Percentiles rank a stretch among this genome's conserved stretches.
Conservation (phyloP, 2,113 vertebrate species). For the Aspiorhynchus laticeps region DNA sequence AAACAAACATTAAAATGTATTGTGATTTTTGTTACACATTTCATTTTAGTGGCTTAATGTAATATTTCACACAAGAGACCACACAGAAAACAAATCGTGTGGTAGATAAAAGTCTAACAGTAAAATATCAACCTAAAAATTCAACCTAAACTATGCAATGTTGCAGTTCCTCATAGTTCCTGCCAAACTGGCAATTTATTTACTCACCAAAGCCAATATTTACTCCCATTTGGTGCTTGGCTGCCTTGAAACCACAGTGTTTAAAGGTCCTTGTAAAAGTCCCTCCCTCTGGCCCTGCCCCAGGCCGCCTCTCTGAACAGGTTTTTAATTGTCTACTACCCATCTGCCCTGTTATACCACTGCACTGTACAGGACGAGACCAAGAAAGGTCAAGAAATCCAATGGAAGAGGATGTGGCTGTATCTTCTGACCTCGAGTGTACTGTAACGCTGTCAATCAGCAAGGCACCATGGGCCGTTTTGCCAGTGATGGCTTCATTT, state of each 20-base stretch:
- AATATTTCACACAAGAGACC: neutral
- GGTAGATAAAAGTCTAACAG: neutral
- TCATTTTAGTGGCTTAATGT: neutral
- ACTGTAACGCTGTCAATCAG: neutral
- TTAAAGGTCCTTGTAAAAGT: neutral
- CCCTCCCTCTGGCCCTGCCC: conserved; percentile 23
- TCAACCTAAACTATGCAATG: neutral
- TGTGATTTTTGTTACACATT: neutral
- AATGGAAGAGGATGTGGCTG: neutral
- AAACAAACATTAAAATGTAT: neutral
- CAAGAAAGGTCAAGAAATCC: conserved; percentile 25
- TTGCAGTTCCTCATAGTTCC: neutral
- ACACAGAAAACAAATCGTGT: neutral
- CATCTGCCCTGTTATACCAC: conserved; percentile 6
- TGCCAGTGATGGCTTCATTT: neutral
- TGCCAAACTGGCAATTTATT: conserved; percentile 11
- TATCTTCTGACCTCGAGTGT: neutral
- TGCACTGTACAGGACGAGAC: neutral
- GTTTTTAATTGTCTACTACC: conserved; percentile 48
- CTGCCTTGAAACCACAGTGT: conserved; percentile 5
- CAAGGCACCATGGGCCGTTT: conserved; percentile 2
- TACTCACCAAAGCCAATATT: conserved; percentile 7
- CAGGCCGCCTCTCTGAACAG: conserved; percentile 42
- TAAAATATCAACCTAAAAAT: neutral
- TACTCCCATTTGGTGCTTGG: conserved; percentile 13